Evolutionary conservation across 2,888 invertebrate genomes (phyloP).

Genomic region (Salpingus planirostris): DNA sequence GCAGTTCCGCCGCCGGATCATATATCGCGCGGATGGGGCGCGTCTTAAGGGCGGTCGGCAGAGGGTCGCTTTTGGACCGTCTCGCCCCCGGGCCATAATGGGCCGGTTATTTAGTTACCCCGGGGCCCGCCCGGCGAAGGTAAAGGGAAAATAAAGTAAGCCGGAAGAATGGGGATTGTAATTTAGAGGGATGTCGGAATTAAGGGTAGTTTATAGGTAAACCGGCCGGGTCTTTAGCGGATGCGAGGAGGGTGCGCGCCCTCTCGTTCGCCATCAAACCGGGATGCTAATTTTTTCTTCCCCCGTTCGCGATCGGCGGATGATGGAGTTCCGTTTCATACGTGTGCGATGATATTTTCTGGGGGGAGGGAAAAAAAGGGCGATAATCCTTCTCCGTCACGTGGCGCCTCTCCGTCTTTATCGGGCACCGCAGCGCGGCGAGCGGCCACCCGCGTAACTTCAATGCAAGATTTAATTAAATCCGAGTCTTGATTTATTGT

Average conservation of each 20-base stretch:
- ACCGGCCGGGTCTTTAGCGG: slow-evolving; percentile 41
- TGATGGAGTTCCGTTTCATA: no score
- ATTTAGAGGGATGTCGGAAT: slow-evolving; percentile 47
- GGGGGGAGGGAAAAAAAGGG: slow-evolving; percentile 9
- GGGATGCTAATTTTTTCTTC: slow-evolving; percentile 21
- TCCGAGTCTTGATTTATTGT: slow-evolving; percentile 49
- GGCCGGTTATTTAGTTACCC: slow-evolving; percentile 44
- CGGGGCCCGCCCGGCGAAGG: slow-evolving; percentile 26
- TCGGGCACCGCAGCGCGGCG: slow-evolving; percentile 23
- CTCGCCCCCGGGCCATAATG: slow-evolving; percentile 38
- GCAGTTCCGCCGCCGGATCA: slow-evolving; percentile 33
- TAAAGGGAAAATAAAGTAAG: slow-evolving; percentile 43
- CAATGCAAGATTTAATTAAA: slow-evolving; percentile 50
- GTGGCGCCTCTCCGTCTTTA: slow-evolving; percentile 20
- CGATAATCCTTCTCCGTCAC: slow-evolving; percentile 10
- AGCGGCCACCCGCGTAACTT: slow-evolving; percentile 45
- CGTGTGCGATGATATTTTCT: no score
- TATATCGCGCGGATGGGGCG: slow-evolving; percentile 32
- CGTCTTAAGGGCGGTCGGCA: slow-evolving; percentile 19
- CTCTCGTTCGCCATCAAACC: slow-evolving; percentile 14
- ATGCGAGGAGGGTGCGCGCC: slow-evolving; percentile 28
- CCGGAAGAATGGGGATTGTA: slow-evolving; percentile 45
- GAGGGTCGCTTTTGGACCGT: slow-evolving; percentile 11
- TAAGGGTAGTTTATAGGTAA: slow-evolving; percentile 47
- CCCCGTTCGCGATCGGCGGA: neutral